Percentiles rank a stretch among this genome's conserved stretches.
phyloP scores from a whole-genome alignment of 2,113 vertebrate species.

The Pedionomus torquatus region DNA sequence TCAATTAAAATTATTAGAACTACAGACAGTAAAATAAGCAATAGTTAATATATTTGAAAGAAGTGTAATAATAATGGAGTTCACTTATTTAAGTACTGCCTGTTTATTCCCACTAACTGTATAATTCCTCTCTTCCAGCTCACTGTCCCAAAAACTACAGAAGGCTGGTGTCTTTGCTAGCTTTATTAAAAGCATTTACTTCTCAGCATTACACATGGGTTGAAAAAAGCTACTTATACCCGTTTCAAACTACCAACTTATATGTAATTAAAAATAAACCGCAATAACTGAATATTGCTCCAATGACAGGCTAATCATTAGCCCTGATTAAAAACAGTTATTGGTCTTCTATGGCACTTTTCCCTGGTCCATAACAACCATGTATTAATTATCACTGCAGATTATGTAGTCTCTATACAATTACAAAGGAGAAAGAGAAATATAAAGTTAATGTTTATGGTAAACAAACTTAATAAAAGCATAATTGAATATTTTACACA shows the following conservation, averaged over 20 bases:
- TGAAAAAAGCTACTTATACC: not conserved
- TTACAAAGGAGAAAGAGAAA: constrained; percentile 66
- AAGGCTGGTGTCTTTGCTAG: constrained; percentile 63
- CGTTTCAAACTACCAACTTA: no score
- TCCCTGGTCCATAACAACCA: constrained; percentile 80
- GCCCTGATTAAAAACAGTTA: constrained; percentile 83
- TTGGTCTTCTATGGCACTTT: constrained; percentile 94
- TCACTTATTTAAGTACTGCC: constrained; percentile 69
- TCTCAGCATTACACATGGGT: constrained; percentile 53
- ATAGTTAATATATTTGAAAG: constrained; percentile 73
- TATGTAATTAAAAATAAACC: constrained; percentile 44
- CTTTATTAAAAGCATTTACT: constrained; percentile 56
- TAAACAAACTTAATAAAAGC: constrained; percentile 76
- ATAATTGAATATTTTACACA: constrained; percentile 72
- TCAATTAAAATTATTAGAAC: constrained; percentile 80
- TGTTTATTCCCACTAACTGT: constrained; percentile 57
- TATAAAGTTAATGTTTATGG: constrained; percentile 64
- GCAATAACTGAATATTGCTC: constrained; percentile 75
- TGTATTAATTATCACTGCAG: constrained; percentile 72
- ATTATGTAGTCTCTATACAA: constrained; percentile 69
- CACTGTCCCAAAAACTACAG: constrained; percentile 41
- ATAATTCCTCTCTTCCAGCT: constrained; percentile 28
- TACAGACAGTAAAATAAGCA: constrained; percentile 78
- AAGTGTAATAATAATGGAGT: constrained; percentile 78
- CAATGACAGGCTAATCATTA: constrained; percentile 69